A percentile compares a stretch with the other conserved stretches of the same genome.
Evolutionary conservation across 2,888 invertebrate genomes (phyloP).

Genomic region (Ennomos erosarius): DNA sequence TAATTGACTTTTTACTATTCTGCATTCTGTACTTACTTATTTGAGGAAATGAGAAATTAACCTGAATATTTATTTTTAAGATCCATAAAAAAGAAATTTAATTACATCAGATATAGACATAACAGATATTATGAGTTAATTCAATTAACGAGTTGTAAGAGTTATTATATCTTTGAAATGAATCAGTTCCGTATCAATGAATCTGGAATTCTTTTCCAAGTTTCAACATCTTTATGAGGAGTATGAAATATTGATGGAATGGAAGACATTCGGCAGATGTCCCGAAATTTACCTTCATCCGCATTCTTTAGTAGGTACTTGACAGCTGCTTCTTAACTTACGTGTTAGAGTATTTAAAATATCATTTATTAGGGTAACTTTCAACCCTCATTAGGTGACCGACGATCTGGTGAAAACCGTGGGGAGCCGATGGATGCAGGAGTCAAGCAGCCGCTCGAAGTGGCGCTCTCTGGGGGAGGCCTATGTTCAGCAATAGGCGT

Average conservation of each 20-base stretch:
- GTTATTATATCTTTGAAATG: constrained; percentile 23
- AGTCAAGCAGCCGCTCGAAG: too few relatives aligned
- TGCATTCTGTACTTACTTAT: too few relatives aligned
- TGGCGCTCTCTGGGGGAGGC: too few relatives aligned
- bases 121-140: constrained; percentile 23
- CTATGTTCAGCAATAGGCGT: too few relatives aligned
- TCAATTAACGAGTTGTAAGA: constrained; percentile 20
- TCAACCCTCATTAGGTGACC: too few relatives aligned
- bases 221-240: constrained; percentile 24
- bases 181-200: constrained; percentile 26
- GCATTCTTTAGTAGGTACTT: constrained; percentile 27
- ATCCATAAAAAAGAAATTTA: constrained; percentile 14
- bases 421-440: too few relatives aligned
- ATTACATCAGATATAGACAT: constrained; percentile 19
- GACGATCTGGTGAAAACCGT: too few relatives aligned
- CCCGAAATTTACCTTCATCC: constrained; percentile 26
- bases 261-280: constrained; percentile 33
- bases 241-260: constrained; percentile 19
- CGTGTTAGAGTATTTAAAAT: too few relatives aligned
- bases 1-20: too few relatives aligned
- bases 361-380: too few relatives aligned
- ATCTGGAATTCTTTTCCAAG: constrained; percentile 33
- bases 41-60: constrained; percentile 1
- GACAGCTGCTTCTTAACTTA: constrained; percentile 17
- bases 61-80: constrained; percentile 2